phyloP scores from a whole-genome alignment of 2,888 invertebrate genomes.

The Argyresthia goedartella region DNA sequence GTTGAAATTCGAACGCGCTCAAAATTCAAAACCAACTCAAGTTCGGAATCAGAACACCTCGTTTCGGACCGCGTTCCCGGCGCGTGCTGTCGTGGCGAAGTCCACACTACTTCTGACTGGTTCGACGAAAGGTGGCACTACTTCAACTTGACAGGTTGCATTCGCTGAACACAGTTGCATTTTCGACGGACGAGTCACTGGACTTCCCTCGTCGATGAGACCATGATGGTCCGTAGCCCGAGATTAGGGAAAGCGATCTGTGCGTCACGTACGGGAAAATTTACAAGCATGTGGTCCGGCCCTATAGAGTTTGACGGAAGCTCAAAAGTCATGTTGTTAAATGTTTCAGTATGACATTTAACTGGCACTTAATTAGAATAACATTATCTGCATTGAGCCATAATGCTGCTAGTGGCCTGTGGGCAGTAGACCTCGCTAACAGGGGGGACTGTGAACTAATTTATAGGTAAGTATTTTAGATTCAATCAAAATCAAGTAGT shows the following conservation, averaged over 20 bases:
- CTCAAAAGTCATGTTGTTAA: not conserved
- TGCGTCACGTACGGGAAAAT: too few species aligned
- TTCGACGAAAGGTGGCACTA: slow-evolving; percentile 31
- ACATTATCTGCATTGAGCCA: too few species aligned
- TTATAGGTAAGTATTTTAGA: too few species aligned
- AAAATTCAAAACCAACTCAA: slow-evolving; percentile 19
- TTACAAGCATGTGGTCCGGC: too few species aligned
- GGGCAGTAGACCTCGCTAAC: too few species aligned
- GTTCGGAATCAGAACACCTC: slow-evolving; percentile 23
- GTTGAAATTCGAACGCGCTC: slow-evolving; percentile 4
- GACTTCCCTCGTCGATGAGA: not conserved
- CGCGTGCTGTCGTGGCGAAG: slow-evolving; percentile 42
- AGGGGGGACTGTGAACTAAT: too few species aligned
- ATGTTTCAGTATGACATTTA: not conserved
- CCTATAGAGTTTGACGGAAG: too few species aligned
- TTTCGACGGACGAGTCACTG: not conserved
- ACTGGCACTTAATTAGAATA: too few species aligned
- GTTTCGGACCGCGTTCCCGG: slow-evolving; percentile 11
- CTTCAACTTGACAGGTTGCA: slow-evolving; percentile 62
- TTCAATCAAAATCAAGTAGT: too few species aligned
- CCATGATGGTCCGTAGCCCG: not conserved
- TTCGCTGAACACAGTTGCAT: slow-evolving; percentile 42
- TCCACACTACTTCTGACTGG: slow-evolving; percentile 44
- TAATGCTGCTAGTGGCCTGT: too few species aligned
- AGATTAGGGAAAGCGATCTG: too few species aligned